Evolutionary conservation across 2,888 invertebrate species (phyloP).

Genomic region (Omphaloscelis lunosa): DNA sequence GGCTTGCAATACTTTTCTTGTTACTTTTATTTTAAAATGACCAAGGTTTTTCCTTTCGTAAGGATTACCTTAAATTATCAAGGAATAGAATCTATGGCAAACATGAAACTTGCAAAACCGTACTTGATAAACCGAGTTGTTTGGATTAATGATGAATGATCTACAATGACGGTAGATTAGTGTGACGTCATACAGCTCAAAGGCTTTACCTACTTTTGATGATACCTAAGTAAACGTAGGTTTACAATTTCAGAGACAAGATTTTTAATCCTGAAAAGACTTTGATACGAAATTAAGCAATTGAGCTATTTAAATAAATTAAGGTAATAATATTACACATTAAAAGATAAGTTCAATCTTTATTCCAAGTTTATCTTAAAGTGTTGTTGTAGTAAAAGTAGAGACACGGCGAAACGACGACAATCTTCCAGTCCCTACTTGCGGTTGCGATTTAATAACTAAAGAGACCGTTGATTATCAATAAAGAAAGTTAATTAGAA

Average conservation of each 20-base stretch:
- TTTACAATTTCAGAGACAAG: slow-evolving; percentile 47
- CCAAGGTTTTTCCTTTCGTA: slow-evolving; percentile 36
- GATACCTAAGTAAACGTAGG: slow-evolving; percentile 52
- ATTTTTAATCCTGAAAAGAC: slow-evolving; percentile 47
- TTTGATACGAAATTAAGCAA: slow-evolving; percentile 13
- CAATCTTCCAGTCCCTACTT: neutral
- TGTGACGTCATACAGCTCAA: slow-evolving; percentile 78
- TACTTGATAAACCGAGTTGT: slow-evolving; percentile 75
- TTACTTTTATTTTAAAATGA: slow-evolving; percentile 33
- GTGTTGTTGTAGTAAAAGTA: slow-evolving; percentile 1
- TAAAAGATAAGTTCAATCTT: slow-evolving; percentile 4
- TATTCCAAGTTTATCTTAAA: slow-evolving; percentile 12
- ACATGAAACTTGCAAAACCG: slow-evolving; percentile 43
- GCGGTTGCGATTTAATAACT: slow-evolving; percentile 10
- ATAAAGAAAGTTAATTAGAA: slow-evolving; percentile 11
- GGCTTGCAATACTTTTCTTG: slow-evolving; percentile 36
- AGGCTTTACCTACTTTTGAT: slow-evolving; percentile 73
- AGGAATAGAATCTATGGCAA: slow-evolving; percentile 41
- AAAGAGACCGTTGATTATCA: neutral
- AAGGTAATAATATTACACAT: slow-evolving; percentile 1
- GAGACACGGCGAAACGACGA: neutral
- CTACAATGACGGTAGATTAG: slow-evolving; percentile 77
- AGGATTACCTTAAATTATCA: slow-evolving; percentile 49
- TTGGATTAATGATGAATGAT: slow-evolving; percentile 84
- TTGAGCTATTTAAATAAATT: slow-evolving; percentile 27